These are phyloP conservation scores for Silurus lanzhouensis DNA, from an alignment of 2,797 vertebrate species.

Conservation along the genomic window DNA sequence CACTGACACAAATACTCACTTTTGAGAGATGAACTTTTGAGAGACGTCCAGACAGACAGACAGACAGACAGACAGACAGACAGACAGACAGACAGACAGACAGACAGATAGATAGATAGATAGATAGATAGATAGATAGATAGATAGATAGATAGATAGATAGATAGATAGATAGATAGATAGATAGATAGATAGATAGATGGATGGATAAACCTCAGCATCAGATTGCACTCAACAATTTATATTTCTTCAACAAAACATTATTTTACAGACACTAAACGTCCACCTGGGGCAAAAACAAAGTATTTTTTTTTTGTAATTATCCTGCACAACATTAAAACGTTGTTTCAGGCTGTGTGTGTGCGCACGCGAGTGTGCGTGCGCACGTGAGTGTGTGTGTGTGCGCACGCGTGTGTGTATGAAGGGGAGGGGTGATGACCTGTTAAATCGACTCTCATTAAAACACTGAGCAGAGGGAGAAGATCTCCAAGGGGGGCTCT, in stretches of 20 bases:
- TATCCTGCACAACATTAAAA: slow-evolving; percentile 71
- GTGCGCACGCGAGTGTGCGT: not conserved
- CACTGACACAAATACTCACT: no score
- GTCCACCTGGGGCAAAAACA: slow-evolving; percentile 69
- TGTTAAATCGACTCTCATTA: slow-evolving; percentile 29
- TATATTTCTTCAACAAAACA: slow-evolving; percentile 68
- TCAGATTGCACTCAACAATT: slow-evolving; percentile 46
- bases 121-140: no score
- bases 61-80: no score
- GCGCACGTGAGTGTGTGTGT: not conserved
- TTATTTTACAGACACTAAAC: slow-evolving; percentile 70
- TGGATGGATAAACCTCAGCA: slow-evolving; percentile 36
- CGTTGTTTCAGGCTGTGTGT: slow-evolving; percentile 53
- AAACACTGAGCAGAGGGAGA: not conserved
- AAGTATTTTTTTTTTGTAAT: slow-evolving; percentile 67
- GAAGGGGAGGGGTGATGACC: slow-evolving; percentile 26
- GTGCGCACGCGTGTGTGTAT: not conserved
- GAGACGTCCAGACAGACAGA: no score
- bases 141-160: no score
- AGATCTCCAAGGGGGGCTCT: not conserved
- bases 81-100: no score
- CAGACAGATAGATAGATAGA: no score
- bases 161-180: no score
- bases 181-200: no score
- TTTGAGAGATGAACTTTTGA: no score